Base-by-base conservation (phyloP, 1,140 invertebrate species). In the Heliconius hermathena region DNA sequence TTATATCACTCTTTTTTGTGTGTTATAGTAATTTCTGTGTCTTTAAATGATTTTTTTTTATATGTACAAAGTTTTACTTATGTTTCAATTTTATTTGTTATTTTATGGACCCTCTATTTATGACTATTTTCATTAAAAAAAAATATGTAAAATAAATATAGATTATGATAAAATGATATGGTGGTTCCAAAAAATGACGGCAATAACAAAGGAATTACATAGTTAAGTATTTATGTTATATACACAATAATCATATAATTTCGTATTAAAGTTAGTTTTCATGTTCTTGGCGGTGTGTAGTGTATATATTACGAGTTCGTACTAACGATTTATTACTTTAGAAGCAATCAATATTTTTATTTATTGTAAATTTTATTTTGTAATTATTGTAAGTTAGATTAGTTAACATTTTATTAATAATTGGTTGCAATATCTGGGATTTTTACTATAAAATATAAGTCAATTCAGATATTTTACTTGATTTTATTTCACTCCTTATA, bases 391-490 rank as follows among this genome's bases (percentile, higher is more conserved):
- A 81, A 81, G 80, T 78, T 75, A 78, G 80, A 29, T 73, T 80
- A 71, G 66, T 73, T 81, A 60, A 76, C 36, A 38, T 74, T 75
- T 46, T 75, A 52, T 78, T 70, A 76, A 78, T 52, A 76, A 80
- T 77, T 79, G 76, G 76, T 80, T 83, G 82, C 82, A 83, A 83
- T 83, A 83, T 83, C 79, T 83, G 74, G 82, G 70, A 80, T 76
- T 83, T 83, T 80, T 83, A 77, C 71, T 83, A 76, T 70, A 80
- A 46, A 80, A 76, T 83, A 83, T 83, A 84, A 74, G 82, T 84
- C 82, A 84, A 84, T 84, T 84, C 52, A 80, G 76, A 82, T 72
- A 18, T 52, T 72, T 46, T 80, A 29, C 38, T 26, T 60, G 3
- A 9, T 66, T 66, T 66, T 66, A 66, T 66, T 66, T 66, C 11